Evolutionary conservation across 2,113 vertebrate genomes (phyloP), one percentile per base, ranked within the genome.

Genomic region (Lutjanus erythropterus): DNA sequence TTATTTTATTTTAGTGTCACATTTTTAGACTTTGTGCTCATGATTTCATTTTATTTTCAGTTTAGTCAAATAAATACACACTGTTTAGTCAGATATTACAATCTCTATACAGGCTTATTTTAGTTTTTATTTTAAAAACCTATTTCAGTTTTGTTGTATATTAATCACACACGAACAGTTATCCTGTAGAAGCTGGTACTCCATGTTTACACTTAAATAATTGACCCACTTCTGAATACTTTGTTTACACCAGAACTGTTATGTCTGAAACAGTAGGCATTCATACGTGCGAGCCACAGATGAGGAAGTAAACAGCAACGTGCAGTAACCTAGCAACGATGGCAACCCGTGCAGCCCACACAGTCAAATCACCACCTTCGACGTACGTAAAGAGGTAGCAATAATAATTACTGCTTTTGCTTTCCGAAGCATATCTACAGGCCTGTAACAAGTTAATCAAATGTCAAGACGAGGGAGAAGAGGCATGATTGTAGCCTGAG

Each of bases 281-380:
- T 23, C 19, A 18, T n/a, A 15, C n/a, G 49, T 59, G 58, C 2
- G 1, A 71, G 58, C 46, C 60, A 81, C 76, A 81, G 68, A 77
- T 81, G 55, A 79, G 68, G 27, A 86, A 15, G 74, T 65, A 64
- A 86, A 85, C 71, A 73, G 72, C 50, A 29, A n/a, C 6, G 33
- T 80, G 55, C n/a, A 15, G 87, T 82, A 85, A 65, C 86, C 80
- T 84, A 84, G 84, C 82, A 91, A 88, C 81, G 4, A 37, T 35
- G 47, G 16, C 52, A 67, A 73, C 18, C 11, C 58, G 19, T n/a
- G 27, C 67, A 78, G 64, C 81, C 85, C 83, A 85, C 88, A 52
- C 78, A 62, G 55, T 29, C 52, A 35, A 56, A 37, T 59, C 59
- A 62, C 58, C 33, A 50, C 64, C 72, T 42, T 39, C 9, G 70